Evolutionary conservation across 2,797 vertebrate species (phyloP).

Genomic region (Hyperoplus immaculatus): DNA sequence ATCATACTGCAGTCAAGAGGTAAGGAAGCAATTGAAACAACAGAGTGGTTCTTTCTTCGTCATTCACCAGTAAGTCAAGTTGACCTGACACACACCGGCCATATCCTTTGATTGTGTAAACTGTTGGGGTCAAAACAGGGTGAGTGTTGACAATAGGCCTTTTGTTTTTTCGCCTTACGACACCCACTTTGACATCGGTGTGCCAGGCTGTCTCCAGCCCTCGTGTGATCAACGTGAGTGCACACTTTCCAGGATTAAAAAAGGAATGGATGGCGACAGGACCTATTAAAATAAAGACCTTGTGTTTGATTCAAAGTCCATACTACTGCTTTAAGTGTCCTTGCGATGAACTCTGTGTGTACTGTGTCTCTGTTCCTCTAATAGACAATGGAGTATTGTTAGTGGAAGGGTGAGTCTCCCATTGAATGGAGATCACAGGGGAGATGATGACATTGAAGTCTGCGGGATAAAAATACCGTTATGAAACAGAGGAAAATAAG

Average conservation of each 20-base stretch:
- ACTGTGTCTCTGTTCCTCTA: slow-evolving; percentile 56
- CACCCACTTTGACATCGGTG: slow-evolving; percentile 27
- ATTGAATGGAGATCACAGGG: slow-evolving; percentile 50
- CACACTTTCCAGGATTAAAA: slow-evolving; percentile 25
- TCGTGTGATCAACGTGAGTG: slow-evolving; percentile 34
- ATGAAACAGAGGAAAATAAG: slow-evolving; percentile 35
- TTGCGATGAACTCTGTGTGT: slow-evolving; percentile 66
- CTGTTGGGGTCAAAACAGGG: slow-evolving; percentile 21
- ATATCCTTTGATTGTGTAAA: slow-evolving; percentile 55
- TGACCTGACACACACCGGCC: slow-evolving; percentile 41
- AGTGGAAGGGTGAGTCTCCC: slow-evolving; percentile 48
- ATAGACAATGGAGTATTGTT: slow-evolving; percentile 80
- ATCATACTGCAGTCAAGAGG: neutral
- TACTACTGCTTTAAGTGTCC: slow-evolving; percentile 59
- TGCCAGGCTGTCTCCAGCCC: slow-evolving; percentile 29
- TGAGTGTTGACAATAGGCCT: slow-evolving; percentile 42
- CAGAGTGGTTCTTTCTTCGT: slow-evolving; percentile 5
- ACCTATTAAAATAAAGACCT: slow-evolving; percentile 22
- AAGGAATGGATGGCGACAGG: slow-evolving; percentile 44
- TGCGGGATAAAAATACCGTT: slow-evolving; percentile 52
- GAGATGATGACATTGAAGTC: slow-evolving; percentile 73
- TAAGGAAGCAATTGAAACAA: slow-evolving; percentile 46
- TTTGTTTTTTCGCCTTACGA: slow-evolving; percentile 38
- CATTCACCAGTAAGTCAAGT: slow-evolving; percentile 16
- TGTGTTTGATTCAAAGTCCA: slow-evolving; percentile 32